Evolutionary conservation across 2,797 vertebrate genomes (phyloP).

Genomic region (Fratercula arctica): DNA sequence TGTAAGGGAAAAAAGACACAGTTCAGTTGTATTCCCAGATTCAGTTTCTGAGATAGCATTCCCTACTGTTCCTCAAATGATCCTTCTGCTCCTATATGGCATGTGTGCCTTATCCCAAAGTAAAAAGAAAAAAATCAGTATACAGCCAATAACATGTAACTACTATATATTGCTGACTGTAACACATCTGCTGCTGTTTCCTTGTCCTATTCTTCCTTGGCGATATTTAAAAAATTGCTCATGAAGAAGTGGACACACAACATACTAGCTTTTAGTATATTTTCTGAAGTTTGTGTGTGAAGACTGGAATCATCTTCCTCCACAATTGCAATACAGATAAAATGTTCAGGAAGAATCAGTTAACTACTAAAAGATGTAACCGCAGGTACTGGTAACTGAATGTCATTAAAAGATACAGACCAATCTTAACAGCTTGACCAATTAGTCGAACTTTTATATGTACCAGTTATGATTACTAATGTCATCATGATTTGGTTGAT

Average conservation of each 20-base stretch:
- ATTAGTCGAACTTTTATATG: neutral
- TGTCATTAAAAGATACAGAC: neutral
- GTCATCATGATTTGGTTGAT: neutral
- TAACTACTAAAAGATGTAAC: neutral
- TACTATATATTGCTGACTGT: neutral
- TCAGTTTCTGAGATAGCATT: neutral
- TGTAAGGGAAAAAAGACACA: neutral
- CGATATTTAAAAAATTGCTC: neutral
- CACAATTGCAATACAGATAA: neutral
- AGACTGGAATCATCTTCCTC: neutral
- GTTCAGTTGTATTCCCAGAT: neutral
- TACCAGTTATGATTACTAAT: neutral
- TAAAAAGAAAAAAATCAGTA: neutral
- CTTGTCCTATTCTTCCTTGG: neutral
- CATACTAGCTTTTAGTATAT: rapidly evolving
- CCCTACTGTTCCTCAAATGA: neutral
- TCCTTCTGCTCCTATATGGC: neutral
- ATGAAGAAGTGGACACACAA: neutral
- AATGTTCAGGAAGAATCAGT: neutral
- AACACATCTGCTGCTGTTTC: neutral
- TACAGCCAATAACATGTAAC: neutral
- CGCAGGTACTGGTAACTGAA: neutral
- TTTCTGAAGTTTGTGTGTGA: neutral
- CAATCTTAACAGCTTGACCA: neutral
- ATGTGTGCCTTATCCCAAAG: neutral